Percentiles rank a stretch among this genome's conserved stretches.
Conservation (phyloP, 2,113 vertebrate species). For the Cyphomyrus discorhynchus region DNA sequence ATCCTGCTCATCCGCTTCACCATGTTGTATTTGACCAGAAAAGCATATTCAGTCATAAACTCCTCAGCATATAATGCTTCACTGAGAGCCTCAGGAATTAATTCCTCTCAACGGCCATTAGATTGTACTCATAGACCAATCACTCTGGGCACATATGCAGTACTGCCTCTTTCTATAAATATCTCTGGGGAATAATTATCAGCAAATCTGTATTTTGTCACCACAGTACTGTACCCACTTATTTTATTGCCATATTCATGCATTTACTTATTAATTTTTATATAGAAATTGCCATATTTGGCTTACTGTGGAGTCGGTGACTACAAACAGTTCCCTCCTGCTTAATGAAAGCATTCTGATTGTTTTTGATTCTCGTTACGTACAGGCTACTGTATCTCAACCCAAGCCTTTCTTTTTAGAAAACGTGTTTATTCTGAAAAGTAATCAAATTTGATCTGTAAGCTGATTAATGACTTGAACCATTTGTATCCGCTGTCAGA, state of each 20-base stretch:
- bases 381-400: background rate
- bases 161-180: background rate
- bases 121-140: background rate
- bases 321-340: background rate
- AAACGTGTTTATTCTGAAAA: background rate
- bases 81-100: background rate
- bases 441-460: background rate
- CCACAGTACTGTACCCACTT: background rate
- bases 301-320: background rate
- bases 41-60: background rate
- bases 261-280: background rate
- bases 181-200: background rate
- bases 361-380: background rate
- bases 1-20: background rate
- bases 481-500: background rate
- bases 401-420: background rate
- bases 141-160: background rate
- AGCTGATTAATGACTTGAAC: background rate
- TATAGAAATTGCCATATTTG: background rate
- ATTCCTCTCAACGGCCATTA: background rate
- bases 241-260: background rate
- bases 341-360: background rate
- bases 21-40: background rate
- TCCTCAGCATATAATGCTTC: background rate
- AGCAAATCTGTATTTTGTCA: background rate